Evolutionary conservation across 2,797 vertebrate genomes (phyloP).

Genomic region (Girardinus metallicus): DNA sequence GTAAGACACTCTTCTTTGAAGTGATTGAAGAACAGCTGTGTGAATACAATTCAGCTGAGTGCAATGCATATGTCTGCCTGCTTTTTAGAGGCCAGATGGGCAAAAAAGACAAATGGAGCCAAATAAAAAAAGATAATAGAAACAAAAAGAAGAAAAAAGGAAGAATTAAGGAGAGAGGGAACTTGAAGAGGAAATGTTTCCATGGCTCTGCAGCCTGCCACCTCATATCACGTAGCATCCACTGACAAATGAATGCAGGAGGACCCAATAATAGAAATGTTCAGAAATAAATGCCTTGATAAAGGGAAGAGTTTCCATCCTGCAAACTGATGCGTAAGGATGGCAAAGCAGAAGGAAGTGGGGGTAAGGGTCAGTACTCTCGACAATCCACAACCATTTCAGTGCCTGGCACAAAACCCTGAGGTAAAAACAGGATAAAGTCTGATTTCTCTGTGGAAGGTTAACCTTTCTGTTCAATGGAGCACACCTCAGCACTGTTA

Average conservation of each 20-base stretch:
- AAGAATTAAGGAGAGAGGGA: conserved; percentile 48
- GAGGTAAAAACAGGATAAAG: conserved; percentile 19
- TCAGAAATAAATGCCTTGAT: conserved; percentile 53
- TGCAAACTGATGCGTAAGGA: conserved; percentile 25
- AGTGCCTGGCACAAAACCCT: conserved; percentile 6
- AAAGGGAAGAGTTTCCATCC: conserved; percentile 38
- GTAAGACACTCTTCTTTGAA: conserved; percentile 14
- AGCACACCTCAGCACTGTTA: conserved; percentile 31
- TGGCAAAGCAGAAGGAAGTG: conserved; percentile 5
- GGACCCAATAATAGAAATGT: conserved; percentile 75
- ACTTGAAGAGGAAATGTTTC: conserved; percentile 75
- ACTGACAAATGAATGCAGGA: conserved; percentile 81
- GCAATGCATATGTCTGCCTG: conserved; percentile 25
- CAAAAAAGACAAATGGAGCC: conserved; percentile 42
- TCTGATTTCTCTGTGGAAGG: conserved; percentile 17
- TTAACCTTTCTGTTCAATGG: conserved; percentile 22
- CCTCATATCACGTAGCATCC: conserved; percentile 70
- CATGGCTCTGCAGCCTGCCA: conserved; percentile 76
- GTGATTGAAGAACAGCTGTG: conserved; percentile 5
- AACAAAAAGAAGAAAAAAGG: conserved; percentile 34
- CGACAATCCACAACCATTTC: conserved; percentile 17
- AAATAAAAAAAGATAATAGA: conserved; percentile 45
- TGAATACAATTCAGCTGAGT: conserved; percentile 20
- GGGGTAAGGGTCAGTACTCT: conserved; percentile 38
- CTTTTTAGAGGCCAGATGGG: conserved; percentile 47